Percentiles rank a stretch among this genome's conserved stretches.
phyloP scores from a whole-genome alignment of 2,113 vertebrate genomes.

The Psilopogon haemacephalus region DNA sequence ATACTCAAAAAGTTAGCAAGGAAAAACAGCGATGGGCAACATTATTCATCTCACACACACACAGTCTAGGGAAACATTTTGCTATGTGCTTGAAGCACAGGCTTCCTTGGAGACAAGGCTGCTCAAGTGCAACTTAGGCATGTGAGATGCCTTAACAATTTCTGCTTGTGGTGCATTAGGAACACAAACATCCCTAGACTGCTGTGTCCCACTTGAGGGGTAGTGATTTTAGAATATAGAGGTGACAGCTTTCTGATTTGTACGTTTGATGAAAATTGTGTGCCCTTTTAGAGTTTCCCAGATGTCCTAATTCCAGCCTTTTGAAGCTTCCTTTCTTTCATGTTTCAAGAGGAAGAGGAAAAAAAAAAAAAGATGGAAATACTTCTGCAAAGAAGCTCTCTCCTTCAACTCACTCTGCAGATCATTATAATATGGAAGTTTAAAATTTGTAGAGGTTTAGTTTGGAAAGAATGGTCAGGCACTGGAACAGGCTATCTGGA shows the following conservation, averaged over 20 bases:
- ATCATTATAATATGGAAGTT: neutral
- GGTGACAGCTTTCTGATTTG: neutral
- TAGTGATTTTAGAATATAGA: neutral
- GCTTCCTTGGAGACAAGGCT: neutral
- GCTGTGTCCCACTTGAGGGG: neutral
- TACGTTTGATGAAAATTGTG: neutral
- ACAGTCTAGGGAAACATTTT: neutral
- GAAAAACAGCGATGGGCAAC: fast-evolving
- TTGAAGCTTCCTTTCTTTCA: neutral
- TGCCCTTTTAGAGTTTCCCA: neutral
- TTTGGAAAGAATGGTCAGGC: no score
- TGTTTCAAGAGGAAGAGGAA: neutral
- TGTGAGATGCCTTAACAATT: neutral
- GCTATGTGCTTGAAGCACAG: neutral
- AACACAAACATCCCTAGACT: neutral
- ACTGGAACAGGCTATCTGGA: no score
- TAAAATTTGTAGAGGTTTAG: no score
- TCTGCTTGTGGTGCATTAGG: neutral
- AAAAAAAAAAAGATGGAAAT: neutral
- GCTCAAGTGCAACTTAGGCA: neutral
- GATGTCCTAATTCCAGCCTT: neutral
- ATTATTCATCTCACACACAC: neutral
- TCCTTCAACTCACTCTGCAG: neutral
- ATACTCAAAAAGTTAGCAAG: neutral
- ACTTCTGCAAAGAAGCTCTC: neutral